Conservation (phyloP, 1,140 invertebrate species). For the Tetragonula clypearis region DNA sequence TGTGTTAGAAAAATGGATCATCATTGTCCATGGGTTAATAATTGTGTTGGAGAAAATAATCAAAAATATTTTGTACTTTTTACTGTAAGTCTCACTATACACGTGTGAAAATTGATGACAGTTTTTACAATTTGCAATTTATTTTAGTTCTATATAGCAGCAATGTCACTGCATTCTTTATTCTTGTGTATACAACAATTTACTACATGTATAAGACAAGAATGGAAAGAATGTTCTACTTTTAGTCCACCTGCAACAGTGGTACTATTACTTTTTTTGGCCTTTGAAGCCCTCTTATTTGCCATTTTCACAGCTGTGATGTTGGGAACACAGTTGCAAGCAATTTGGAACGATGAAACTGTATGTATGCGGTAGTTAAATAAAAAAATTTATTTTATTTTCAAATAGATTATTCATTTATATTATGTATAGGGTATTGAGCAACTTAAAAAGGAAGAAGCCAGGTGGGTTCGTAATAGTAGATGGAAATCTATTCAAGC, state of each 20-base stretch:
- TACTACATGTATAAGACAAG: constrained; percentile 94
- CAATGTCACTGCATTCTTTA: constrained; percentile 96
- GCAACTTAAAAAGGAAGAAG: constrained; percentile 96
- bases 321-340: constrained; percentile 98
- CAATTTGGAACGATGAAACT: constrained; percentile 99
- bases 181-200: constrained; percentile 97
- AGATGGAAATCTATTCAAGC: constrained; percentile 96
- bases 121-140: neutral
- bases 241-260: constrained; percentile 98
- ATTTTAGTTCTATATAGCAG: constrained; percentile 98
- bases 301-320: constrained; percentile 99
- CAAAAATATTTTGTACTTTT: constrained; percentile 99
- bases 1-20: constrained; percentile 99
- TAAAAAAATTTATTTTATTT: neutral
- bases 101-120: neutral
- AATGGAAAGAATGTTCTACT: constrained; percentile 96
- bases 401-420: constrained; percentile 13
- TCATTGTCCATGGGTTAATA: constrained; percentile 99
- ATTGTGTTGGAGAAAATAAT: constrained; percentile 99
- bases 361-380: constrained; percentile 82
- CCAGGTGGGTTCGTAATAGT: constrained; percentile 94
- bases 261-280: constrained; percentile 96
- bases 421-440: constrained; percentile 90
- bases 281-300: constrained; percentile 98
- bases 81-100: constrained; percentile 89